phyloP scores from a whole-genome alignment of 2,888 invertebrate genomes.

The Iselma pallidipennis region DNA sequence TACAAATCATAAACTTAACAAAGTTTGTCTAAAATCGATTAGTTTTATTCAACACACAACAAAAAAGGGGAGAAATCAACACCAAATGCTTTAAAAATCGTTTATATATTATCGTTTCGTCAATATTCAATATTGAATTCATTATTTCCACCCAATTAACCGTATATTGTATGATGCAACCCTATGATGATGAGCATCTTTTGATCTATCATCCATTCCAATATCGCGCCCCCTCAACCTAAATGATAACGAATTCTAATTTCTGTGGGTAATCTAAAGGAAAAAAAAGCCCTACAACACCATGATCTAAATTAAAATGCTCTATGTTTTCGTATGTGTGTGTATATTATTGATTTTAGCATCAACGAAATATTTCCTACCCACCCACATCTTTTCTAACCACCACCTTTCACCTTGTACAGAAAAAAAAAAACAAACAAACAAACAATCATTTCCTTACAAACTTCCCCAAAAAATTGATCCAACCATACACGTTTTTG shows the following conservation, averaged over 20 bases:
- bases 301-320: not conserved
- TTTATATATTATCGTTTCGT: not conserved
- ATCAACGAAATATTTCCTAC: not conserved
- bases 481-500: no score
- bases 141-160: slow-evolving; percentile 1
- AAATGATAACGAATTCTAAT: not conserved
- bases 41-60: no score
- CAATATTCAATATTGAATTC: not conserved
- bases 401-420: not conserved
- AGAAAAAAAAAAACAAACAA: not conserved
- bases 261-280: not conserved
- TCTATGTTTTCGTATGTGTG: not conserved
- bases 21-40: no score
- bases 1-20: no score
- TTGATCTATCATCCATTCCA: not conserved
- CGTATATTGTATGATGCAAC: not conserved
- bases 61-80: no score
- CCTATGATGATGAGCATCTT: not conserved
- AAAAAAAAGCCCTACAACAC: not conserved
- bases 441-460: not conserved
- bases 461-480: not conserved
- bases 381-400: not conserved
- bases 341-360: not conserved
- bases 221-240: not conserved
- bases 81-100: not conserved